phyloP scores from a whole-genome alignment of 2,888 invertebrate genomes.

The Physocephala rufipes region DNA sequence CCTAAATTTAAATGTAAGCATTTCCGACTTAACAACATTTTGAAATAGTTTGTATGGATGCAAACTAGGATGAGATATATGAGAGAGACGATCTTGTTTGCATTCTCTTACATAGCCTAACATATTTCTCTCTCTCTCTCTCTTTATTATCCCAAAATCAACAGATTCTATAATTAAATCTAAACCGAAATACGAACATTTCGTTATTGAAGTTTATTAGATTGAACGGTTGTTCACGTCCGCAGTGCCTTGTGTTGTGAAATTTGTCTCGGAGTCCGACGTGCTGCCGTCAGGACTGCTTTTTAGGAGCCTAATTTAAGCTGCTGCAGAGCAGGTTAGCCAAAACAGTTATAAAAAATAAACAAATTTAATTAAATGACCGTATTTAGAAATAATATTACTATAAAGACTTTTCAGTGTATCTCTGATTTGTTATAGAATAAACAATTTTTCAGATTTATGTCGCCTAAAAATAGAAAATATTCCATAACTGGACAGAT shows the following conservation, averaged over 20 bases:
- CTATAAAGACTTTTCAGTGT: background rate
- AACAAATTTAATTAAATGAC: constrained; percentile 21
- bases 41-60: background rate
- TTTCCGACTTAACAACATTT: background rate
- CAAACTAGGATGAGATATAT: background rate
- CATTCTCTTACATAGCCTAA: background rate
- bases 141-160: constrained; percentile 8
- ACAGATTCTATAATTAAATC: constrained; percentile 28
- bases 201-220: constrained; percentile 13
- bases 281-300: constrained; percentile 40
- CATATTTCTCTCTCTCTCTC: constrained; percentile 16
- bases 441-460: background rate
- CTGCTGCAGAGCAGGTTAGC: constrained; percentile 49
- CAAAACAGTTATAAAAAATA: constrained; percentile 40
- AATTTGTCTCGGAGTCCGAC: constrained; percentile 47
- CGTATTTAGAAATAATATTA: constrained; percentile 1
- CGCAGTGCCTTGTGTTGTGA: constrained; percentile 45
- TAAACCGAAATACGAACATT: constrained; percentile 16
- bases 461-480: constrained; percentile 28
- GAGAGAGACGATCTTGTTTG: background rate
- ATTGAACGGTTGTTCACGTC: background rate
- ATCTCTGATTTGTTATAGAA: background rate
- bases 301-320: constrained; percentile 40
- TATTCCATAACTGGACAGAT: background rate
- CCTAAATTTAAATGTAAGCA: background rate